Base-by-base conservation (phyloP, 2,113 vertebrate genomes). In the Pachycephala philippinensis region DNA sequence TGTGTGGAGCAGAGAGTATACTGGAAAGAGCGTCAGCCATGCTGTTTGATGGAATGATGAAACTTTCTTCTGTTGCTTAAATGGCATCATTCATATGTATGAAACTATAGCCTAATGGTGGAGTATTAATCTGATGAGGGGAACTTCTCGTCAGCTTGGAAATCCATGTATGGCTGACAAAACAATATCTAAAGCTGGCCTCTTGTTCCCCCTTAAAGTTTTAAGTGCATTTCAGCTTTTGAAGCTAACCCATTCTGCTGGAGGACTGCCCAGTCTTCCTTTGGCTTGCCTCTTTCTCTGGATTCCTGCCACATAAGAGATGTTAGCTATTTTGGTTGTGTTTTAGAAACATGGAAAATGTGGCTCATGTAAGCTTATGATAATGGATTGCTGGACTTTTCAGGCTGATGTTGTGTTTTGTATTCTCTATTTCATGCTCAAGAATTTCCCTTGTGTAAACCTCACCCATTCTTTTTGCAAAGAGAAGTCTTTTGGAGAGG, bases 161-260 rank as follows among this genome's bases (percentile, higher is more conserved):
- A 86, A 89, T 78, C 44, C 21, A 27, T 52, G 69, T 53, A n/a
- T 1, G 2, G 50, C 10, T 93, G 60, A 66, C 4, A 3, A 88
- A 96, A 64, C 17, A 47, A 28, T 13, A 15, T 74, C 37, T 82
- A 35, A 84, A 69, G 13, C 15, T 47, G 87, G 45, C 27, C 60
- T 92, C 49, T 35, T 40, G 93, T 91, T 97, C 97, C 92, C 95
- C 98, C 98, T 98, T 98, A 98, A 98, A 97, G 63, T 75, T 77
- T 75, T 56, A 85, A 87, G 81, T 89, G 50, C 75, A 83, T n/a
- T 95, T 94, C 52, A 87, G 83, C 84, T 66, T 50, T 56, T 75
- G 92, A 95, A 93, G 92, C 92, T 83, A 96, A 95, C 93, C 93
- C 65, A 56, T 52, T 95, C 85, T 78, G 68, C 97, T 98, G 98